Base-by-base conservation (phyloP, 2,113 vertebrate species). In the Morone saxatilis region DNA sequence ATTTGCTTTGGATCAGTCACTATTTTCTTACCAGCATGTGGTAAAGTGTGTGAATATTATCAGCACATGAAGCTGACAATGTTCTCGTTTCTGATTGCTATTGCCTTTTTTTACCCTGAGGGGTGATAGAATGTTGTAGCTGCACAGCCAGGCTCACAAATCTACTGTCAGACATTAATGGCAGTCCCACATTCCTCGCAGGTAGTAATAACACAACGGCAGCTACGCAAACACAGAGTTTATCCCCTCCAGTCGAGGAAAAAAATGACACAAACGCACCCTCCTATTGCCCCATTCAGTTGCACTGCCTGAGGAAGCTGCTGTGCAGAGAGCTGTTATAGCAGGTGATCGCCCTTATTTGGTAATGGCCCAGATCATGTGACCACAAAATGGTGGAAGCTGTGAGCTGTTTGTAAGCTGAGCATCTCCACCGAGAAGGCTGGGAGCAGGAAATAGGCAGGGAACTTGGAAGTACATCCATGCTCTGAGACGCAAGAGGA, bases 301-400 rank as follows among this genome's bases (percentile, higher is more conserved):
- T 53, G 69, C 77, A 45, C 88, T 66, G 82, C 84, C 79, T 19
- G 36, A 83, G 86, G 71, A 78, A 78, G 86, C 78, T 50, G 69
- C 80, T 84, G 83, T 62, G 81, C 78, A 71, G 45, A 66, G 84
- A 67, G 85, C 85, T 78, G 79, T 78, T 73, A 13, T 41, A 89
- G 91, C 91, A 93, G 90, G 91, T 88, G 91, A 92, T 75, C 78
- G 1, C 80, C 92, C 91, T 92, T 94, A 93, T 95, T 91, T 92
- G 94, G 92, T 91, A 75, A 36, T 71, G 80, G 80, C 89, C 81
- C 81, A 68, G 89, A 82, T 95, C 95, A 95, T 59, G 90, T 95
- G 94, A 95, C 81, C 91, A 91, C 83, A 95, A 95, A 94, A 95
- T 95, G 95, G 94, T 91, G 94, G 94, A 91, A 88, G 90, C 94